Evolutionary conservation across 2,888 invertebrate genomes (phyloP), one percentile per base, ranked within the genome.

Genomic region (Unio pictorum): DNA sequence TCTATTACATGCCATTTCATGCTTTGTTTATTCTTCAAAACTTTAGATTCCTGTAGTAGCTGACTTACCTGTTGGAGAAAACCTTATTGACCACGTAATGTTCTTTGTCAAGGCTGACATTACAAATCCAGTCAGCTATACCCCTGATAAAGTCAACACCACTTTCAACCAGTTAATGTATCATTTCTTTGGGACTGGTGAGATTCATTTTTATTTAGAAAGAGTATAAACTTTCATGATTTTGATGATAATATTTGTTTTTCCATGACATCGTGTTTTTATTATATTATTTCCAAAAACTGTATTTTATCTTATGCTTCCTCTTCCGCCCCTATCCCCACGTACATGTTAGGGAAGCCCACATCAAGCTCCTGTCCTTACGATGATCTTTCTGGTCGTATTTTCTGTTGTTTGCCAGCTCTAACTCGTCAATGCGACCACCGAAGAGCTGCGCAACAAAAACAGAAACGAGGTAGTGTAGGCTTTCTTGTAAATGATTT

Each of bases 1-100:
- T 45, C 45, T 45, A 45, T 15, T 45, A 45, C 15, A 45, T 11
- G 45, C 45, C 15, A 15, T 45, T 11, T 45, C 45, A 3, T 45
- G 45, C 15, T 45, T 45, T 45, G 15, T 45, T 45, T 26, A 15
- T 26, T 67, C 45, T 8, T 61, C 61, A 20, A 57, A 61, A 58
- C 20, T 18, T 58, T 55, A 87, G 86, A 84, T 87, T 63, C 84
- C 84, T 8, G 76, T 86, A 8, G 75, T 83, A 8, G 80, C 79
- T 30, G 84, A 87, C 68, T 69, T 87, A 17, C 87, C 86, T 18
- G 87, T 87, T 15, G 87, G 87, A 18, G 76, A 85, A 26, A 83
- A 85, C 72, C 76, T 86, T 6, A 83, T 86, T 62, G 86, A 87
- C 57, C 86, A 86, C 56, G 76, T 84, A 54, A 67, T 81, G 69